Base-by-base conservation (phyloP, 30 jellyfish, hydroid and myxozoan species). In the Cassiopea xamachana region DNA sequence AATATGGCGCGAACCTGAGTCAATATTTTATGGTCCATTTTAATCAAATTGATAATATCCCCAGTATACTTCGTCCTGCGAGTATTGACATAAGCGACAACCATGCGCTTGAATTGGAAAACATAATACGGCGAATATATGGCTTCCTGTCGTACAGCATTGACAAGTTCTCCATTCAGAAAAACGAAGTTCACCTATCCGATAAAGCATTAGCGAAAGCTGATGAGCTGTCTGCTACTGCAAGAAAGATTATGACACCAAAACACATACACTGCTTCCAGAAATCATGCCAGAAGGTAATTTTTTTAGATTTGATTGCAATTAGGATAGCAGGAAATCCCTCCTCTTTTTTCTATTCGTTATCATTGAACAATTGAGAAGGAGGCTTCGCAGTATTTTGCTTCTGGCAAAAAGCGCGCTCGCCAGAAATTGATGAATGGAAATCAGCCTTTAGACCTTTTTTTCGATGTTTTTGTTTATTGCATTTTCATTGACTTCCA, bases 1-100 rank as follows among this genome's bases (percentile, higher is more conserved):
- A 86, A 46, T 58, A 64, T 44, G 93, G 87, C 27, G 93, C 67
- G 51, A 77, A 86, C 46, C 46, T 86, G 69, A 64, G 93, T 49
- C 93, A 59, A 17, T 86, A 86, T 48, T 62, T 86, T 71, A 74
- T 86, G 93, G 87, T 67, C 13, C 93, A 86, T 75, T 72, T 86
- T 27, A 49, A 59, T 49, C 55, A 75, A 46, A 39, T 43, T 49
- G 58, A 46, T 14, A 55, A 71, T 67, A 45, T 86, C 48, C 93
- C 93, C 13, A 87, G 74, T 10, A 74, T 79, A 39, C 87, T 86
- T 9, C 80, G 82, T 0, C 48, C 87, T 18, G 87, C 93, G 16
- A 60, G 93, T 60, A 48, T 86, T 44, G 93, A 86, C 59, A 17
- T 74, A 1, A 67, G 81, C 18, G 55, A 47, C 1, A 50, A 43